Conservation (phyloP, 2,797 vertebrate genomes). For the Yasuhikotakia modesta region DNA sequence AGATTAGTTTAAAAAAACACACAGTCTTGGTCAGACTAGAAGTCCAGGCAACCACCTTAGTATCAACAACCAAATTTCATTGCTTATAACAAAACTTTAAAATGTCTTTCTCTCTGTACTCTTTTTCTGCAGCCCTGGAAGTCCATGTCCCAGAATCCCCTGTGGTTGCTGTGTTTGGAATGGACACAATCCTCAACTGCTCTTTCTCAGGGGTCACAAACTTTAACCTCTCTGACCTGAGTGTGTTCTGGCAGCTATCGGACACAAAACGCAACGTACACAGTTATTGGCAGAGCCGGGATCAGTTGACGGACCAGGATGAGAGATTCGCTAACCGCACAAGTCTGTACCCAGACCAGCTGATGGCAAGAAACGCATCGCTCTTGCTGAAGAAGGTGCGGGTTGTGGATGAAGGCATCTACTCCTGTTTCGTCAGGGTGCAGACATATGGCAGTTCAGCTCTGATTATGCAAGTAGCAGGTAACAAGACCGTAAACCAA, state of each 20-base stretch:
- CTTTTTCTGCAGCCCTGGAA: conserved; percentile 77
- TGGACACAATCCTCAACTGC: conserved; percentile 79
- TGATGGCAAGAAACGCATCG: conserved; percentile 83
- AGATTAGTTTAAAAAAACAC: too few species aligned
- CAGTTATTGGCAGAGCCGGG: conserved; percentile 72
- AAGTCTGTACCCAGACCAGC: conserved; percentile 77
- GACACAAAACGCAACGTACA: conserved; percentile 88
- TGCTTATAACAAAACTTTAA: not conserved
- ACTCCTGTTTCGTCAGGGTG: conserved; percentile 89
- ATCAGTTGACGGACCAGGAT: conserved; percentile 83
- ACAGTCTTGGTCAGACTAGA: too few species aligned
- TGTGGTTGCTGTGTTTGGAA: conserved; percentile 83
- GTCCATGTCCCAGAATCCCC: conserved; percentile 85
- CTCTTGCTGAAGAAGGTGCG: conserved; percentile 81
- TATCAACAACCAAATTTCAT: too few species aligned
- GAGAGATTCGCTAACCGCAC: conserved; percentile 85
- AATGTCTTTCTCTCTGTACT: conserved; percentile 36
- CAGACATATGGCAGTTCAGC: conserved; percentile 76
- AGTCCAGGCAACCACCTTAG: too few species aligned
- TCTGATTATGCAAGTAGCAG: conserved; percentile 87
- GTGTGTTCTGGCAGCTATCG: conserved; percentile 92
- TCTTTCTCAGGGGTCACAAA: conserved; percentile 76
- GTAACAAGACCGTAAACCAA: conserved; percentile 65
- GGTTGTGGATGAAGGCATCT: conserved; percentile 89
- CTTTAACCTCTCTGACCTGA: conserved; percentile 84